Conservation (phyloP, 2,113 vertebrate genomes). For the Silurus glanis region DNA sequence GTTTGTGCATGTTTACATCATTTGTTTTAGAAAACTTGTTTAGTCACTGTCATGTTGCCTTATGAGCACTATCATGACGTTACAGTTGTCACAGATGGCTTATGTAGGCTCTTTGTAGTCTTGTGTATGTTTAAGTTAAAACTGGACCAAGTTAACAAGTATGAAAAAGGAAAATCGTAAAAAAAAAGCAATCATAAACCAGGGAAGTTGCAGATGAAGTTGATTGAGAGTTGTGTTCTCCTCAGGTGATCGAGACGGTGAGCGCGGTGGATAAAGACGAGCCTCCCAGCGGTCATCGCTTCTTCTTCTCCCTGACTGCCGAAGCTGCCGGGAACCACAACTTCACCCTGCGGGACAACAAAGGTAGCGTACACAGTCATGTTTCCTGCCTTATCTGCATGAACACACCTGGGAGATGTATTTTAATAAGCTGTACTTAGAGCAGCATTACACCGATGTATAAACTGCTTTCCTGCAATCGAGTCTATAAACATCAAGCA, state of each 20-base stretch:
- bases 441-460: background rate
- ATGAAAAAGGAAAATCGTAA: background rate
- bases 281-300: conserved; percentile 82
- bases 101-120: background rate
- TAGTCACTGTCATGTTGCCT: background rate
- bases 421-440: background rate
- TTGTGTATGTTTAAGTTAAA: background rate
- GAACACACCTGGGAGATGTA: conserved; percentile 16
- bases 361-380: conserved; percentile 69
- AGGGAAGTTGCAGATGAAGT: background rate
- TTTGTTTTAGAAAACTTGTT: background rate
- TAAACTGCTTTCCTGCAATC: background rate
- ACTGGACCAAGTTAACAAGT: background rate
- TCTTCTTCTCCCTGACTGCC: conserved; percentile 81
- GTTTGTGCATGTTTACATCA: background rate
- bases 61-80: background rate
- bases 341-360: conserved; percentile 85
- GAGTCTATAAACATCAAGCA: background rate
- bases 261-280: conserved; percentile 85
- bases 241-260: conserved; percentile 85
- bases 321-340: conserved; percentile 82
- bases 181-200: background rate
- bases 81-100: background rate
- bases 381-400: background rate
- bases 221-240: background rate